A percentile compares a stretch with the other conserved stretches of the same genome.
phyloP scores from a whole-genome alignment of 2,113 vertebrate genomes.

The Elaphurus davidianus region DNA sequence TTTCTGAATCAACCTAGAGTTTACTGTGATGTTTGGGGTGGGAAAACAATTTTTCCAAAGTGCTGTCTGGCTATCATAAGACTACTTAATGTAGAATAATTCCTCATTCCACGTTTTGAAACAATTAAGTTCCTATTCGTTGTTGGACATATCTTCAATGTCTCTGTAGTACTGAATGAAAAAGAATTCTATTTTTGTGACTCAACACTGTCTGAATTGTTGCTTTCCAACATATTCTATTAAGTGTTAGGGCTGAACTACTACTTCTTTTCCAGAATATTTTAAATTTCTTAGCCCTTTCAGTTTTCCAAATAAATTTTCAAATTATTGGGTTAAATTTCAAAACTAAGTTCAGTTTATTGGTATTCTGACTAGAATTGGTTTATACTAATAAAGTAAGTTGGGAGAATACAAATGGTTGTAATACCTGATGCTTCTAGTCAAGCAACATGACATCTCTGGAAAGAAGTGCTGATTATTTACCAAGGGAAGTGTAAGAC shows the following conservation, averaged over 20 bases:
- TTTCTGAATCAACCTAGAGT: neutral
- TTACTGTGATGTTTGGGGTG: neutral
- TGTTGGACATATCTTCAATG: neutral
- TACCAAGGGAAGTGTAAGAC: neutral
- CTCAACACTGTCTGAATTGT: neutral
- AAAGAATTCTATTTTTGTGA: neutral
- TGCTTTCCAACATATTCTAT: slow-evolving; percentile 1
- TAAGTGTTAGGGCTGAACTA: neutral
- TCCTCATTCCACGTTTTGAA: neutral
- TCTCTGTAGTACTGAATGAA: neutral
- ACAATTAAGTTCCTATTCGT: neutral
- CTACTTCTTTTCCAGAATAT: slow-evolving; percentile 18
- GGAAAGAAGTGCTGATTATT: neutral
- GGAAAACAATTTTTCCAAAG: slow-evolving; percentile 13
- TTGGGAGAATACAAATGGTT: neutral
- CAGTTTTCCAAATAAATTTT: slow-evolving; percentile 42
- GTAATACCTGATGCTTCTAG: neutral
- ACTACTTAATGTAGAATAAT: neutral
- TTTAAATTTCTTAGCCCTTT: neutral
- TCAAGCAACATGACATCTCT: neutral
- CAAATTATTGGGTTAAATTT: slow-evolving; percentile 23
- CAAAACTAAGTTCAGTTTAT: slow-evolving; percentile 21
- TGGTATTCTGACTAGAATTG: neutral
- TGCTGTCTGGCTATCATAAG: neutral
- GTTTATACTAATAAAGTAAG: neutral